phyloP scores from a whole-genome alignment of 2,888 invertebrate genomes.

The Gonocerus acuteangulatus region DNA sequence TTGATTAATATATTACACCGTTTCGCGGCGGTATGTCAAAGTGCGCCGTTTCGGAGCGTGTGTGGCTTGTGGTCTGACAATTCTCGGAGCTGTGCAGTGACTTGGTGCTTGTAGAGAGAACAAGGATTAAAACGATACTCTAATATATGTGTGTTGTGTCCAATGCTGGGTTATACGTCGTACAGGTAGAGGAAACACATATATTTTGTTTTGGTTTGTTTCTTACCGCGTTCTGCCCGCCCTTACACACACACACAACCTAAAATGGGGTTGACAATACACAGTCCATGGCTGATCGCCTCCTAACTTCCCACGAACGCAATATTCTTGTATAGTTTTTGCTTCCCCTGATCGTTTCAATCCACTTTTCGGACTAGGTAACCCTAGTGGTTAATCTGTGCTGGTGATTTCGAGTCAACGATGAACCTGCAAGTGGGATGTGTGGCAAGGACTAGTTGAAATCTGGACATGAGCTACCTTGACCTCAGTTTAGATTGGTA shows the following conservation, averaged over 20 bases:
- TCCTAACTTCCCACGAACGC: not conserved
- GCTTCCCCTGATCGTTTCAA: no score
- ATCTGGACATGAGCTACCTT: constrained; percentile 35
- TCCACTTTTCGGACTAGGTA: no score
- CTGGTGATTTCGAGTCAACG: no score
- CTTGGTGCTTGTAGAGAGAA: not conserved
- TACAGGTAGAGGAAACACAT: constrained; percentile 48
- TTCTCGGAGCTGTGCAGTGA: not conserved
- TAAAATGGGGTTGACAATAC: not conserved
- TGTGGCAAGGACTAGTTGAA: constrained; percentile 24
- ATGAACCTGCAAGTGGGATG: constrained; percentile 8
- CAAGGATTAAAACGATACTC: not conserved
- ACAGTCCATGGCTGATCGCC: not conserved
- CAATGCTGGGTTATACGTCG: constrained; percentile 62
- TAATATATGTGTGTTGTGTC: constrained; percentile 49
- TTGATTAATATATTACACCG: no score
- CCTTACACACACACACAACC: not conserved
- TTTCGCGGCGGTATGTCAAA: constrained; percentile 1
- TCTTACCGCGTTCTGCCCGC: constrained; percentile 4
- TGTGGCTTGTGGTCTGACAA: not conserved
- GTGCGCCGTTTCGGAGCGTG: not conserved
- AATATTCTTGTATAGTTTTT: not conserved
- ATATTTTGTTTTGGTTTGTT: constrained; percentile 39
- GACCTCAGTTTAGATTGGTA: constrained; percentile 37
- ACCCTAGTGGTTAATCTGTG: no score